Percentiles rank a stretch among this genome's conserved stretches.
Conservation (phyloP, 2,888 invertebrate genomes). For the Pantelozetes paolii region DNA sequence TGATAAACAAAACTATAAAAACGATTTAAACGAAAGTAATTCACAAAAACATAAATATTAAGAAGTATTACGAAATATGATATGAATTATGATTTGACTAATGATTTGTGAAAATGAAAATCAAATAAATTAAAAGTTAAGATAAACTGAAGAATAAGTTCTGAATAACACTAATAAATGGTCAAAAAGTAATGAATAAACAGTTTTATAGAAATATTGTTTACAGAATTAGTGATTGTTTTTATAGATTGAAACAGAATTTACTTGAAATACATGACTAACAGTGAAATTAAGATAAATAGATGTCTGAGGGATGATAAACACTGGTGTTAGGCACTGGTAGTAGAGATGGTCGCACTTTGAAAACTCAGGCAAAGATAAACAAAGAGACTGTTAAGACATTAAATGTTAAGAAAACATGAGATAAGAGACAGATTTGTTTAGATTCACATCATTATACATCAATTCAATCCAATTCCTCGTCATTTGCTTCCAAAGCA, state of each 20-base stretch:
- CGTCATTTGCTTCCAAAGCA: too few species aligned
- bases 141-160: neutral
- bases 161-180: too few species aligned
- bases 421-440: neutral
- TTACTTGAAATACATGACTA: neutral
- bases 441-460: too few species aligned
- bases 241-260: neutral
- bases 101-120: too few species aligned
- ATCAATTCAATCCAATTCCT: too few species aligned
- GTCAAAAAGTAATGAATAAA: neutral
- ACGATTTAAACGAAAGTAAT: too few species aligned
- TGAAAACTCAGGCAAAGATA: neutral
- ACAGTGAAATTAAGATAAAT: constrained; percentile 14
- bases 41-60: too few species aligned
- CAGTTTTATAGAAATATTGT: neutral
- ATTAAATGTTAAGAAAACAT: neutral
- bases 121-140: neutral
- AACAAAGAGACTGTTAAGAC: neutral
- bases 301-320: constrained; percentile 4
- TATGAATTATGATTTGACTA: neutral
- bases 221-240: neutral
- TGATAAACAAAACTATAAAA: too few species aligned
- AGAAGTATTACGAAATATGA: too few species aligned
- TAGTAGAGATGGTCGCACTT: neutral
- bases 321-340: neutral